Evolutionary conservation across 2,888 invertebrate genomes (phyloP).

Genomic region (Lepidocyrtoides sp.): DNA sequence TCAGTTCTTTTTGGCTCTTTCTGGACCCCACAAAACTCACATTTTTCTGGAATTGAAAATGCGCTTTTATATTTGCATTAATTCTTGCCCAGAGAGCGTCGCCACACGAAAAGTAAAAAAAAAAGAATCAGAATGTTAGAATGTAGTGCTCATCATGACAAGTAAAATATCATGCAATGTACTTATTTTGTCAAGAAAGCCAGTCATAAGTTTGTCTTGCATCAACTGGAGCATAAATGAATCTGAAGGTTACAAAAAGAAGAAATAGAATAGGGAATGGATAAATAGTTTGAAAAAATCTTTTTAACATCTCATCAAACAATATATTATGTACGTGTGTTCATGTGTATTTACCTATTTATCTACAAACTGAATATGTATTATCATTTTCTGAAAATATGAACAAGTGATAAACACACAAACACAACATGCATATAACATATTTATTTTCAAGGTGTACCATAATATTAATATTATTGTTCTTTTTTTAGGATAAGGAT

Average conservation of each 20-base stretch:
- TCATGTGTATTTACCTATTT: too few species aligned
- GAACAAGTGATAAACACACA: not conserved
- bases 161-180: not conserved
- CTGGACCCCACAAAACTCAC: not conserved
- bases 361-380: not conserved
- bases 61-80: not conserved
- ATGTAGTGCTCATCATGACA: too few species aligned
- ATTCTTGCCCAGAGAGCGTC: too few species aligned
- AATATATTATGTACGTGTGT: too few species aligned
- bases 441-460: not conserved
- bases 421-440: not conserved
- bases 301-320: not conserved
- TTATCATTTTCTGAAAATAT: not conserved
- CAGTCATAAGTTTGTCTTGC: not conserved
- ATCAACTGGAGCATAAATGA: slow-evolving; percentile 55
- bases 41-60: slow-evolving; percentile 40
- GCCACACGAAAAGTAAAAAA: too few species aligned
- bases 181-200: too few species aligned
- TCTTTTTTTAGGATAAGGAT: not conserved
- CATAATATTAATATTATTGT: not conserved
- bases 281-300: not conserved
- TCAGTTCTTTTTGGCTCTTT: not conserved
- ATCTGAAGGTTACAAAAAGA: slow-evolving; percentile 37
- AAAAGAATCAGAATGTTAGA: too few species aligned
- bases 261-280: slow-evolving; percentile 1